Conservation (phyloP, 2,888 invertebrate species). For the Pomacea canaliculata region DNA sequence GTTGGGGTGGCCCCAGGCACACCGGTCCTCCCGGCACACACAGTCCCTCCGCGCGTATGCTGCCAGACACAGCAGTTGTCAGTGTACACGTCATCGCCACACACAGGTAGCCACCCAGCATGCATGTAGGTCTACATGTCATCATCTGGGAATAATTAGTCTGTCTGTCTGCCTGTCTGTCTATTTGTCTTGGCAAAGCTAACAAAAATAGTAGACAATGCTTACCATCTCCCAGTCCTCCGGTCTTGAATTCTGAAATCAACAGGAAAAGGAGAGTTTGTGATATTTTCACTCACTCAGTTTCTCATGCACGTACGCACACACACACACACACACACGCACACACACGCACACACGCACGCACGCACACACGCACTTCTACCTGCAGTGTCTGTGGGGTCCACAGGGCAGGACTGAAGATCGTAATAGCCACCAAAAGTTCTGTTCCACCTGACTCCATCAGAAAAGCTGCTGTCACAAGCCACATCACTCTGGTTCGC, state of each 20-base stretch:
- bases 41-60: constrained; percentile 50
- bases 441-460: constrained; percentile 47
- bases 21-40: constrained; percentile 35
- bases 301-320: not conserved
- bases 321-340: constrained; percentile 7
- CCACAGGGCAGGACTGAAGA: constrained; percentile 50
- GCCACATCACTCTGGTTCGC: constrained; percentile 35
- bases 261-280: not conserved
- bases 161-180: too few relatives aligned
- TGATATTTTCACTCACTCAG: not conserved
- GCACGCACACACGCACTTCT: not conserved
- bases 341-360: constrained; percentile 3
- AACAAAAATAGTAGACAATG: not conserved
- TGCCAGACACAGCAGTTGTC: constrained; percentile 14
- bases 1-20: constrained; percentile 47
- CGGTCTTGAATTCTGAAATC: constrained; percentile 14
- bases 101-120: not conserved
- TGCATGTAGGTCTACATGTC: not conserved
- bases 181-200: too few relatives aligned
- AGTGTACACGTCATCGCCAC: not conserved
- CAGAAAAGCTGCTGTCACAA: constrained; percentile 40
- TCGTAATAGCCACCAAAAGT: constrained; percentile 53
- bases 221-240: constrained; percentile 16
- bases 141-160: not conserved
- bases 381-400: constrained; percentile 54